Evolutionary conservation across 53 echinoderm and acorn worm genomes (phyloP).

Genomic region (Holothuria scabra): DNA sequence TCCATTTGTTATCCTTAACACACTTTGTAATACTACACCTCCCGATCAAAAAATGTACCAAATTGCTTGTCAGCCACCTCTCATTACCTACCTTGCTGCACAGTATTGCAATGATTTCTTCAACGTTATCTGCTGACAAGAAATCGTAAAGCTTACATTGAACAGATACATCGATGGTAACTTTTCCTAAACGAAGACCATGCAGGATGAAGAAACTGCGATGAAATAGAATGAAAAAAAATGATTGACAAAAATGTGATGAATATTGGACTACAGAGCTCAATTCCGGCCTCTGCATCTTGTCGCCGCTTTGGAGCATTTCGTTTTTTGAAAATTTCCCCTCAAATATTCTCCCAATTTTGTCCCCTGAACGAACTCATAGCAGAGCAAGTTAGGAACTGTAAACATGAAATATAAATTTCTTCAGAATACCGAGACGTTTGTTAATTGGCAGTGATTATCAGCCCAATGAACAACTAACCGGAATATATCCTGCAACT

Average conservation of each 20-base stretch:
- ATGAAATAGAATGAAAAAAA: neutral
- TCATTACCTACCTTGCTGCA: slow-evolving; percentile 6
- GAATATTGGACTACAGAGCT: neutral
- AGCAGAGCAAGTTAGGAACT: neutral
- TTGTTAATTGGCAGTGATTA: too few species aligned
- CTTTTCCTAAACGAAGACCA: slow-evolving; percentile 4
- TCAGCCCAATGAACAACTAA: too few species aligned
- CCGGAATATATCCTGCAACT: too few species aligned
- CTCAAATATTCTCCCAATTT: neutral
- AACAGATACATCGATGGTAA: neutral
- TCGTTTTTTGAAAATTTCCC: neutral
- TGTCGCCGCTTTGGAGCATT: neutral
- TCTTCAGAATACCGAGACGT: too few species aligned
- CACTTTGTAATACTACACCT: too few species aligned
- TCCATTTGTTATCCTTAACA: too few species aligned
- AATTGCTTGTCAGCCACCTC: too few species aligned
- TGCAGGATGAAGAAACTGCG: neutral
- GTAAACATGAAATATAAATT: too few species aligned
- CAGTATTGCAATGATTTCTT: neutral
- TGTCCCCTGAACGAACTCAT: neutral
- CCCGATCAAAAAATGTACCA: too few species aligned
- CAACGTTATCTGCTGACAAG: neutral
- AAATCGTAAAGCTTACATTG: slow-evolving; percentile 20
- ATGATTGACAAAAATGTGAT: too few species aligned
- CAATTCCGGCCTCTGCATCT: neutral